Conservation (phyloP, 2,797 vertebrate species). For the Tapirus indicus region DNA sequence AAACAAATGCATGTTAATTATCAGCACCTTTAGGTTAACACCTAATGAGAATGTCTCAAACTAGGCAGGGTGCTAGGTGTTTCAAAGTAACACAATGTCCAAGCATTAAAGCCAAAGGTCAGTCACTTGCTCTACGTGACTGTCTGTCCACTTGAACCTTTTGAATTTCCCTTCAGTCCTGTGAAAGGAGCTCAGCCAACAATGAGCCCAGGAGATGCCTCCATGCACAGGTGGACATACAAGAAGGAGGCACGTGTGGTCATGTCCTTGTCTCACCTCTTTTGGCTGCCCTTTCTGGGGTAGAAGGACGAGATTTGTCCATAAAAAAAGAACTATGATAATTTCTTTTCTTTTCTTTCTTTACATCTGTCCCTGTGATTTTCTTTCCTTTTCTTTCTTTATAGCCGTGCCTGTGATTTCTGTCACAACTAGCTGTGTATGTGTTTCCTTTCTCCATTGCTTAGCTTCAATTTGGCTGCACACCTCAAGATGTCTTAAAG, state of each 20-base stretch:
- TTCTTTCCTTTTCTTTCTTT: not conserved
- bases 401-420: not conserved
- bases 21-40: conserved; percentile 77
- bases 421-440: not conserved
- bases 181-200: not conserved
- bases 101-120: conserved; percentile 72
- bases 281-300: not conserved
- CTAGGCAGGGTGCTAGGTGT: not conserved
- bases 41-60: conserved; percentile 79
- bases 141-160: not conserved
- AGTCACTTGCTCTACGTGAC: conserved; percentile 44
- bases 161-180: not conserved
- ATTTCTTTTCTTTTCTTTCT: not conserved
- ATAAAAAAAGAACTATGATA: not conserved
- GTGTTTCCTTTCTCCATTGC: not conserved
- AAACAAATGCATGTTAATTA: conserved; percentile 82
- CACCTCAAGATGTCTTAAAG: not conserved
- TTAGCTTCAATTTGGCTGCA: not conserved
- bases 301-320: not conserved
- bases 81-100: conserved; percentile 57
- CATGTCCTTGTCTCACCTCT: conserved; percentile 58
- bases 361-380: not conserved
- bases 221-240: not conserved
- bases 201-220: not conserved
- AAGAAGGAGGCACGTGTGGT: not conserved